Conservation (phyloP, 2,888 invertebrate species). For the Pasiphila rectangulata region DNA sequence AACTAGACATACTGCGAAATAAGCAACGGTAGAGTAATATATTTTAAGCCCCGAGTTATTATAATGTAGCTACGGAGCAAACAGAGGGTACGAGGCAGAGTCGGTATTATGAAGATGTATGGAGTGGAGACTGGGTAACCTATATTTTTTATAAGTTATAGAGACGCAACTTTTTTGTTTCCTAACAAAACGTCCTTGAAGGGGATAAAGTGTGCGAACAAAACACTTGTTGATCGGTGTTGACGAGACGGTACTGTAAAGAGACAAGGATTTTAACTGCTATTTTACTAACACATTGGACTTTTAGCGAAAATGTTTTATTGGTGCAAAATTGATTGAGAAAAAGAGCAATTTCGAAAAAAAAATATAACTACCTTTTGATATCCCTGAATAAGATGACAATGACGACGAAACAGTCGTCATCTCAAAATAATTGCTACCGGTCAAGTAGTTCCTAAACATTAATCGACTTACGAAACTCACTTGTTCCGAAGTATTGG, state of each 20-base stretch:
- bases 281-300: no score
- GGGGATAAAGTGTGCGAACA: neutral
- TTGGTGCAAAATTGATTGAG: no score
- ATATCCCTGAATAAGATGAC: no score
- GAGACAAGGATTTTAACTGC: neutral
- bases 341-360: no score
- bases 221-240: neutral
- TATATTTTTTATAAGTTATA: neutral
- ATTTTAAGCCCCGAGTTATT: neutral
- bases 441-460: no score
- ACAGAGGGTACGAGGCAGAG: neutral
- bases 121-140: neutral
- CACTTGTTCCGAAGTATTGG: conserved; percentile 26
- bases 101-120: neutral
- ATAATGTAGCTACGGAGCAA: neutral
- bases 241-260: neutral
- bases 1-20: no score
- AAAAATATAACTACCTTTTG: no score
- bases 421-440: no score
- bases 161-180: neutral
- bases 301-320: no score
- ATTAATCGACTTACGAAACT: no score
- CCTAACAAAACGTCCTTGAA: no score
- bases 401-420: no score
- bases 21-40: neutral